Evolutionary conservation across 2,113 vertebrate genomes (phyloP), one percentile per base, ranked within the genome.

Genomic region (Hyperopisus bebe): DNA sequence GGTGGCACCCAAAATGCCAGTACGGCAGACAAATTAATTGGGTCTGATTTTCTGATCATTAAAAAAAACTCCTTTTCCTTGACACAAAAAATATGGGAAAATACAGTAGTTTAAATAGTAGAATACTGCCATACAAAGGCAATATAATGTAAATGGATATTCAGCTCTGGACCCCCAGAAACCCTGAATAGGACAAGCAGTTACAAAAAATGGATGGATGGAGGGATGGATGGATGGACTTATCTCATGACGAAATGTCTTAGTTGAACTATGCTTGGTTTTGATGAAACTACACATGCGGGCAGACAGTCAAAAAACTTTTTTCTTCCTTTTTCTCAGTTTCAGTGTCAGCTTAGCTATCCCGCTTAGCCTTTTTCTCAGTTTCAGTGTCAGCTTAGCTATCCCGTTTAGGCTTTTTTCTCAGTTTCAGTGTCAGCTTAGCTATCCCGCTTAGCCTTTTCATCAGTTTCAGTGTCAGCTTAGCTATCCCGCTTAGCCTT

Each of bases 61-160:
- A 90, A 62, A 74, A 62, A 86, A 83, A 85, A 88, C 85, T 31
- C 62, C 89, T 62, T 82, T 88, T 19, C n/a, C 48, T n/a, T 90
- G 51, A 89, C 86, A 90, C 58, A 89, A 5, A 70, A 82, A 51
- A 89, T 82, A 42, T 53, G 6, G n/a, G 15, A 35, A 24, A 21
- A 35, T n/a, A 27, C 31, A 53, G n/a, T 80, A 7, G 7, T 3
- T 24, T 3, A 58, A 44, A 70, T 17, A 27, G 44, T 5, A 47
- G 42, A 24, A 27, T 17, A 21, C 35, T 46, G 51, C 39, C 11
- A 3, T 5, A 84, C 5, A 46, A 84, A n/a, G 39, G 5, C 2
- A 85, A n/a, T 24, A 11, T 24, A 21, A 44, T n/a, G 55, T n/a
- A n/a, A 62, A 2, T 62, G 55, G 21, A 9, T 9, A 62, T n/a